A percentile compares a stretch with the other conserved stretches of the same genome.
phyloP scores from a whole-genome alignment of 2,797 vertebrate genomes.

The Falco cherrug region DNA sequence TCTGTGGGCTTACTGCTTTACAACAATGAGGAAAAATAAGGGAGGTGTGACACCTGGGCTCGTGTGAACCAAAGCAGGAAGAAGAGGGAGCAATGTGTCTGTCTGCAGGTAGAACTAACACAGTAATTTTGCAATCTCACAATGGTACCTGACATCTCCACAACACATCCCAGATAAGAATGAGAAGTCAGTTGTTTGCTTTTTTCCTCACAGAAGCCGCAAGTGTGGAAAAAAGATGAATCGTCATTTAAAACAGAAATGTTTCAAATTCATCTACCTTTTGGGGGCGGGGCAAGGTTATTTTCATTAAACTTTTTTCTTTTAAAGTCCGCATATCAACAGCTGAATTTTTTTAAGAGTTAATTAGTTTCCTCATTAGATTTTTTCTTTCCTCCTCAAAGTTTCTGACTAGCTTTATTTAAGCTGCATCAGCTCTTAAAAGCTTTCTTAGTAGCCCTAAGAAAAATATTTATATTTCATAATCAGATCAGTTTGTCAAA shows the following conservation, averaged over 20 bases:
- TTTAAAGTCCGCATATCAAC: not conserved
- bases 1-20: not conserved
- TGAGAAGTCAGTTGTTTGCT: not conserved
- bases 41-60: not conserved
- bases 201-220: not conserved
- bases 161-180: not conserved
- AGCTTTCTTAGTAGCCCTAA: not conserved
- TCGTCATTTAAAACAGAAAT: not conserved
- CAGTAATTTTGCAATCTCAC: not conserved
- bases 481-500: not conserved
- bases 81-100: not conserved
- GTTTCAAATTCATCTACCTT: not conserved
- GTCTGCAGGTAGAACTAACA: not conserved
- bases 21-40: not conserved
- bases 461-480: not conserved
- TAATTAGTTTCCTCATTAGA: not conserved
- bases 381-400: not conserved
- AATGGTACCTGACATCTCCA: not conserved
- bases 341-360: not conserved
- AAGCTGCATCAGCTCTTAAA: not conserved
- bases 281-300: not conserved
- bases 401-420: not conserved
- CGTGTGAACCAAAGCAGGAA: rapidly evolving
- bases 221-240: not conserved
- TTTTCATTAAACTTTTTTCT: not conserved